These are phyloP conservation scores for Himalopsyche japonica DNA, from an alignment of 2,888 invertebrate species.

Conservation along the genomic window DNA sequence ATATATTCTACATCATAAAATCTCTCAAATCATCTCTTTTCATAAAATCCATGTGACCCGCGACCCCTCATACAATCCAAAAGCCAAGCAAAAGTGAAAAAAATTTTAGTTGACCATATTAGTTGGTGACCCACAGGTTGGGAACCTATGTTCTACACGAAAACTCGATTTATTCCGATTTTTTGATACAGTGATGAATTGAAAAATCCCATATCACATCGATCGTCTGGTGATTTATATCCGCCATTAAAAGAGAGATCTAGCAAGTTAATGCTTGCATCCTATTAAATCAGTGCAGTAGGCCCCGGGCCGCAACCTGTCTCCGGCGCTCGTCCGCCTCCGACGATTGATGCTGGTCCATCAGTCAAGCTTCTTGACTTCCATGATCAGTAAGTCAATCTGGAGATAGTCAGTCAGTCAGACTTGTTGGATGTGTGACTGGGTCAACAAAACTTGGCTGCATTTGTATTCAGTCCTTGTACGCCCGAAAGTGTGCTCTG, in stretches of 20 bases:
- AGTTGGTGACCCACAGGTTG: no score
- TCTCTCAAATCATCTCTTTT: no score
- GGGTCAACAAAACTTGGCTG: neutral
- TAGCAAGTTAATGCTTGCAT: neutral
- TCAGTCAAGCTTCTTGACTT: neutral
- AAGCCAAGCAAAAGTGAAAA: no score
- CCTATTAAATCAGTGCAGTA: neutral
- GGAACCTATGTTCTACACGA: no score
- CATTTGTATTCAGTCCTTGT: slow-evolving; percentile 10
- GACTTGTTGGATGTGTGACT: neutral
- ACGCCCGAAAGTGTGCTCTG: neutral
- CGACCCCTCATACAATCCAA: no score
- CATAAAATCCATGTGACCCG: no score
- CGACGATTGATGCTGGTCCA: neutral
- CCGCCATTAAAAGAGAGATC: neutral
- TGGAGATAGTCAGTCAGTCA: neutral
- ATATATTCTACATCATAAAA: no score
- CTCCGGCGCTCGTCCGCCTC: neutral
- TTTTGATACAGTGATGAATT: no score
- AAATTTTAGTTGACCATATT: no score
- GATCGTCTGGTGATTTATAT: neutral
- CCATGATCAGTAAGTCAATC: neutral
- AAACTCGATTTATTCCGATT: no score
- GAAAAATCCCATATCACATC: neutral
- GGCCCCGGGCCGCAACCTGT: neutral